Evolutionary conservation across 2,888 invertebrate species (phyloP), one percentile per base, ranked within the genome.

Genomic region (Congeria kusceri): DNA sequence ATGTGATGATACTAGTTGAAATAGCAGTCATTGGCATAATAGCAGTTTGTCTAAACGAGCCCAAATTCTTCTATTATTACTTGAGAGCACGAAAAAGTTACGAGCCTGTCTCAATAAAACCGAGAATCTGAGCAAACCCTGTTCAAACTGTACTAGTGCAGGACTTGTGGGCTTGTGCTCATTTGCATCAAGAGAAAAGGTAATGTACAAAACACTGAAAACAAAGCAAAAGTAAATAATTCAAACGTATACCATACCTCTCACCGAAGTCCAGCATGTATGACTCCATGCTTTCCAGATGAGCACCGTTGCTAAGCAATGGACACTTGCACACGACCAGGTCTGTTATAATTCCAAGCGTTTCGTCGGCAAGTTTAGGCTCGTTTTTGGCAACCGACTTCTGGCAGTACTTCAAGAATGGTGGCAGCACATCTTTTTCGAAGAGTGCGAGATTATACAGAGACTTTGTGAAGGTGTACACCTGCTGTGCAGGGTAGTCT

Each of bases 301-400:
- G 77, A 27, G 78, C 69, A 5, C 86, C 89, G 77, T 88, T 86
- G 0, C 94, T 94, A 9, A 95, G 95, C 0, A 96, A 92, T 0
- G 96, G 95, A 7, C 96, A 95, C 92, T 97, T 97, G 65, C 94
- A 94, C 47, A 95, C 89, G 47, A 97, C 94, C 63, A 97, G 95
- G 90, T 95, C 95, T 0, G 96, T 94, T 20, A 97, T 92, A 29
- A 96, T 94, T 59, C 95, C 93, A 87, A 97, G 94, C 15, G 85
- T 76, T 15, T 77, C 65, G n/a, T 77, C 68, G 29, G 62, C 58
- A 9, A 47, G 32, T 49, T 77, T 66, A n/a, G 76, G 74, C 27
- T 49, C 58, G 11, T 27, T 58, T 32, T 23, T 46, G 9, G 62
- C 47, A 59, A 77, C 69, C 39, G 72, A 39, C 23, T 28, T 61